Base-by-base conservation (phyloP, 2,113 vertebrate genomes). In the Strix aluco region DNA sequence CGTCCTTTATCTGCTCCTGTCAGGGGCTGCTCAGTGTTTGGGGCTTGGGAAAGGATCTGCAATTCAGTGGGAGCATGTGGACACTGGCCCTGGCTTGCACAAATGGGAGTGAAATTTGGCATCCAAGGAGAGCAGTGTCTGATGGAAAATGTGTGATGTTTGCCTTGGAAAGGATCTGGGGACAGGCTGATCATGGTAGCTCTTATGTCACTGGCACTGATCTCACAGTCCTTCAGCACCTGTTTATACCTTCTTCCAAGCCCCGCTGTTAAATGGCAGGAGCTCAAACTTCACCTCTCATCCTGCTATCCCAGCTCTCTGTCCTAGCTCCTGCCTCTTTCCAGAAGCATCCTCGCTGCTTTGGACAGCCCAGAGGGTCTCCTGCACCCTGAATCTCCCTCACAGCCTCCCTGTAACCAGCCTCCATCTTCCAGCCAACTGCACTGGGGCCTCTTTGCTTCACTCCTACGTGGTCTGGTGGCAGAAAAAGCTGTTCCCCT, bases 91-190 rank as follows among this genome's bases (percentile, higher is more conserved):
- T 23, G 49, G 90, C 93, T 96, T 96, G 96, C 90, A 94, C 40
- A 66, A 36, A 65, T 3, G 78, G 96, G 96, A 95, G 91, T 27
- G 91, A 72, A 73, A 13, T 87, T 81, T 96, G 97, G 97, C 94
- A 95, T 32, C 12, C 1, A 11, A 86, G 73, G 77, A 73, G 18
- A 81, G 73, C 69, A 6, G 58, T 0, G 23, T 8, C 49, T 58
- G 86, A n/a, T 94, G 95, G 95, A 92, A 96, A 87, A 71, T 38
- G 75, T 61, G 73, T 91, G 80, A 47, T 89, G 91, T 97, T 96
- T 95, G 94, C 95, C 57, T 95, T 95, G 97, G 97, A 92, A 70
- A 81, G 77, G 89, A 81, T 63, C 61, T 71, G 77, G 83, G 85
- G 42, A 62, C 71, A 21, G 81, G 77, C 80, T 47, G 95, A 55